phyloP scores from a whole-genome alignment of 2,113 vertebrate genomes.

The Trogon melanurus region DNA sequence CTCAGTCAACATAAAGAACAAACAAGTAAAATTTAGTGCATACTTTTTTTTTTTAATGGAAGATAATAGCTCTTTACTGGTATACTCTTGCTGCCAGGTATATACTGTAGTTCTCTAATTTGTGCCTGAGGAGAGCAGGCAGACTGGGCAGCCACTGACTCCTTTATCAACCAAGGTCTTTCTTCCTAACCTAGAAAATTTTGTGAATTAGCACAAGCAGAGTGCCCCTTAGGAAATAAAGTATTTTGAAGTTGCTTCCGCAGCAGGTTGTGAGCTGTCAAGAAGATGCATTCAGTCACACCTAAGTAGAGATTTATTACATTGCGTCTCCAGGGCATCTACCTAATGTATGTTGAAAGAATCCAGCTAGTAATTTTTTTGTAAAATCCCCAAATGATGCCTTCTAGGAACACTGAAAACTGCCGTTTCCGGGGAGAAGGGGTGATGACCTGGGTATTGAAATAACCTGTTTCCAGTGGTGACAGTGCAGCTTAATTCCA shows the following conservation, averaged over 20 bases:
- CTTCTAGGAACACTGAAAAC: neutral
- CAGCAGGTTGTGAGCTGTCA: neutral
- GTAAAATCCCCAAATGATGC: neutral
- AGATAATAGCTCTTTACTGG: neutral
- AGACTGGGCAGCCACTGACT: neutral
- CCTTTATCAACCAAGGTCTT: neutral
- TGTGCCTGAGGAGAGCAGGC: neutral
- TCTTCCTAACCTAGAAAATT: neutral
- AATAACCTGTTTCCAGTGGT: neutral
- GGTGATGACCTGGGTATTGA: neutral
- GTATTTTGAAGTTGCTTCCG: constrained; percentile 21
- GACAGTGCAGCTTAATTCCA: neutral
- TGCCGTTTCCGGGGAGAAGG: neutral
- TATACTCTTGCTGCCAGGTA: neutral
- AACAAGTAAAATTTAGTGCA: neutral
- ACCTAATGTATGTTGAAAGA: constrained; percentile 6
- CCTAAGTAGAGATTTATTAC: neutral
- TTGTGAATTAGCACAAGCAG: neutral
- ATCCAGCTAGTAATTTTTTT: neutral
- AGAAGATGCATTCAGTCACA: constrained; percentile 20
- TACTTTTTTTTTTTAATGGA: neutral
- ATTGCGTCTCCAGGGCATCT: neutral
- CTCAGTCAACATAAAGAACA: neutral
- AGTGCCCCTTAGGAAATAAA: constrained; percentile 14
- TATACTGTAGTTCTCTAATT: neutral